phyloP scores from a whole-genome alignment of 2,113 vertebrate genomes.

The Calypte anna region DNA sequence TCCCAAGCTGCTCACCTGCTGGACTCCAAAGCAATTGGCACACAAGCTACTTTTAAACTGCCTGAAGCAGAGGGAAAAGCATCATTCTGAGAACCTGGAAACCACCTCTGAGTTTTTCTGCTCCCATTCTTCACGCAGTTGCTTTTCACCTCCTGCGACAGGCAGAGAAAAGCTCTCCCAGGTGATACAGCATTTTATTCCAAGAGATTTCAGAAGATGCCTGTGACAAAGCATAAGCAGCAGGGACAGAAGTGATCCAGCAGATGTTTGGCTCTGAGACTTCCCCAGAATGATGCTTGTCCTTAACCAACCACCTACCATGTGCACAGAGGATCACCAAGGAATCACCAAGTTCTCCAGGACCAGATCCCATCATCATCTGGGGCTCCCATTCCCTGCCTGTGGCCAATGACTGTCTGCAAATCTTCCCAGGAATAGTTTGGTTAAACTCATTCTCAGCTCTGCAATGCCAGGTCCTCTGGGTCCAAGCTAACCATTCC shows the following conservation, averaged over 20 bases:
- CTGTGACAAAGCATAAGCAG: not conserved
- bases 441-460: not conserved
- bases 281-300: not conserved
- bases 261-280: not conserved
- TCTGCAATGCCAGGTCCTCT: not conserved
- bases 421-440: not conserved
- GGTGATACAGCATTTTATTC: accelerated
- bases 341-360: not conserved
- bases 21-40: not conserved
- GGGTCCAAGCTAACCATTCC: not conserved
- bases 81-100: not conserved
- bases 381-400: not conserved
- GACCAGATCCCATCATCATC: not conserved
- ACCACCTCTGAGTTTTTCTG: not conserved
- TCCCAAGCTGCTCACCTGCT: not conserved
- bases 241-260: not conserved
- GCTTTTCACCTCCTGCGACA: not conserved
- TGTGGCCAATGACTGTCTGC: not conserved
- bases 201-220: not conserved
- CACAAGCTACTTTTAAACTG: not conserved
- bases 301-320: not conserved
- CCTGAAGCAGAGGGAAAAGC: not conserved
- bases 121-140: not conserved
- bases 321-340: accelerated
- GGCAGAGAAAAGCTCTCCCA: not conserved